These are phyloP conservation scores for Aelia acuminata DNA, from an alignment of 2,888 invertebrate species.

Conservation along the genomic window DNA sequence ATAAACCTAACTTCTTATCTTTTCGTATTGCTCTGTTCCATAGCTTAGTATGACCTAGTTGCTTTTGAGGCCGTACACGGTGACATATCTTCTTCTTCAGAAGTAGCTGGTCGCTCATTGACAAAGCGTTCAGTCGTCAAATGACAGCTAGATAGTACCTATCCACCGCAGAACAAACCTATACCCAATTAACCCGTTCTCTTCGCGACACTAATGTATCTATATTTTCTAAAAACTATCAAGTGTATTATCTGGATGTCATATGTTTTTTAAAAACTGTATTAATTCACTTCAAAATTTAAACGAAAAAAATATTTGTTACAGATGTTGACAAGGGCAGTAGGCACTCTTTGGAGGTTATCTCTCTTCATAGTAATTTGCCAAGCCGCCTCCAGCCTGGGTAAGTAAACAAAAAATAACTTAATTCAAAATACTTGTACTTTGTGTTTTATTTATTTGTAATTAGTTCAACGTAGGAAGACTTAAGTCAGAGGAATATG, in stretches of 20 bases:
- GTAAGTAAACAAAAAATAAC: slow-evolving; percentile 54
- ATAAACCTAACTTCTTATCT: not conserved
- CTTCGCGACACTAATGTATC: not conserved
- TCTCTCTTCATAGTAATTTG: slow-evolving; percentile 62
- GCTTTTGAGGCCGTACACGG: not conserved
- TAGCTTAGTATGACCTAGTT: not conserved
- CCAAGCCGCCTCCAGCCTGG: slow-evolving; percentile 63
- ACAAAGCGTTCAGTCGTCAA: not conserved
- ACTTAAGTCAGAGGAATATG: too few species aligned
- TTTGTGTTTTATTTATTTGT: too few species aligned
- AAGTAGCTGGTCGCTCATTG: not conserved
- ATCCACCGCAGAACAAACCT: not conserved
- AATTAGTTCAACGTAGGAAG: too few species aligned
- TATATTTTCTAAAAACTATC: not conserved
- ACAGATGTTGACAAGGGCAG: slow-evolving; percentile 64
- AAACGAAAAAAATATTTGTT: not conserved
- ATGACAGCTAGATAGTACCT: not conserved
- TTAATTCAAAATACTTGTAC: not conserved
- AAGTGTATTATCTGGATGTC: not conserved
- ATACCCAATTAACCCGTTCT: not conserved
- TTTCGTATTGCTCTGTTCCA: not conserved
- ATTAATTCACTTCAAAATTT: not conserved
- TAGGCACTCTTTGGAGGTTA: slow-evolving; percentile 62
- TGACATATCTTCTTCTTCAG: not conserved
- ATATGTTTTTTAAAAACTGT: not conserved